Evolutionary conservation across 2,113 vertebrate species (phyloP), one percentile per base, ranked within the genome.

Genomic region (Etia nguti): DNA sequence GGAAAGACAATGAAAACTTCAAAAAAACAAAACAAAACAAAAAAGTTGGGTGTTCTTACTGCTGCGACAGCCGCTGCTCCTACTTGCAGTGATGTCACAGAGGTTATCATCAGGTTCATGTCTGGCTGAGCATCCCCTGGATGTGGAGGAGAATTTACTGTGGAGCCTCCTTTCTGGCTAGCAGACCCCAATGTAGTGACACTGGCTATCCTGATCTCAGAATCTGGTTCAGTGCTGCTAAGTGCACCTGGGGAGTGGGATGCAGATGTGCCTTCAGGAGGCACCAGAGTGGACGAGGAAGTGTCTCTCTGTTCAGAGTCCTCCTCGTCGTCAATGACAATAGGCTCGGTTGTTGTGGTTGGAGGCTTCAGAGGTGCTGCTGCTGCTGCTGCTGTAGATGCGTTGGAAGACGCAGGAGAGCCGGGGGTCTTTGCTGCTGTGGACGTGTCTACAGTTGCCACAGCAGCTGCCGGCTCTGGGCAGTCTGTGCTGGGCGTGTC

Each of bases 281-380:
- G 88, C 12, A 52, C 81, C 12, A 89, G 85, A 1, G 92, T 92
- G 81, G 90, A 70, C 7, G 88, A 80, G 52, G 91, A 96, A 83
- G 95, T 83, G 92, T 96, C 95, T 89, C 97, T 97, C 86, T 97
- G 97, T 46, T 96, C 97, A 81, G 95, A 90, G 80, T 99, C 98
- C 92, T 99, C 98, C 96, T 99, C 99, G 26, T 99, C 99, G 31
- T 99, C 99, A 87, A 99, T 99, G 94, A 99, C 97, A 90, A 99
- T 99, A 77, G 99, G 98, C 95, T 99, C 98, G 65, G 97, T 97
- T 89, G 97, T 62, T 29, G 86, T 15, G 59, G 86, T 41, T n/a
- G 81, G 95, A 95, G 95, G 97, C 86, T 96, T 93, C 6, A 81
- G 82, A 8, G 91, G 79, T 5, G 87, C 81, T 38, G 80, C 60